These are phyloP conservation scores for Corythornis leucogaster DNA, from an alignment of 2,797 vertebrate species.

Conservation along the genomic window DNA sequence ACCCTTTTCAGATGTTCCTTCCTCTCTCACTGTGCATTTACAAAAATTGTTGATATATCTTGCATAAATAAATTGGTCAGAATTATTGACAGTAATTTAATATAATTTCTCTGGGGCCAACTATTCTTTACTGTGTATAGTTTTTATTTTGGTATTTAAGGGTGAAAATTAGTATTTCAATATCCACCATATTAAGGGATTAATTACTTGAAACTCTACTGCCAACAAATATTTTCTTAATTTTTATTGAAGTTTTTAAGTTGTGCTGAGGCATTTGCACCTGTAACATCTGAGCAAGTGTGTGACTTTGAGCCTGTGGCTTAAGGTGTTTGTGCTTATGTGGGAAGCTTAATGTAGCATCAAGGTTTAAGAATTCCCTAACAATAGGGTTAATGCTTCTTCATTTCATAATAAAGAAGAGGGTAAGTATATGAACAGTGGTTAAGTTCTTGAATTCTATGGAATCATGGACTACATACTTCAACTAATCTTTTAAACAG, in stretches of 20 bases:
- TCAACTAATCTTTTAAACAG: not conserved
- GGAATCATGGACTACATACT: accelerated
- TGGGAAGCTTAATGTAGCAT: not conserved
- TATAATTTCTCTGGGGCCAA: not conserved
- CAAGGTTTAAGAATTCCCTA: not conserved
- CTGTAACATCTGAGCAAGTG: not conserved
- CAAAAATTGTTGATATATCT: not conserved
- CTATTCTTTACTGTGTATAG: not conserved
- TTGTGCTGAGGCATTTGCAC: not conserved
- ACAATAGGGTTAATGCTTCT: not conserved
- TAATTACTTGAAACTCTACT: not conserved
- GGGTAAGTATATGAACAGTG: not conserved
- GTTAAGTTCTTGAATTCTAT: not conserved
- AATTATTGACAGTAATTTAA: not conserved
- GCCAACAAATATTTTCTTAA: not conserved
- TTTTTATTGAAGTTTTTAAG: not conserved
- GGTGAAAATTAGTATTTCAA: not conserved
- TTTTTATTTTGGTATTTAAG: not conserved
- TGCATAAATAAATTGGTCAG: not conserved
- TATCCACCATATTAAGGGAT: not conserved
- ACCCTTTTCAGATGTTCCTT: not conserved
- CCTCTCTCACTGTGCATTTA: not conserved
- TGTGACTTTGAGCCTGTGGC: not conserved
- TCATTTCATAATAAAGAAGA: not conserved
- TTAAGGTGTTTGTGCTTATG: not conserved